phyloP scores from a whole-genome alignment of 2,797 vertebrate genomes.

The Pantherophis vulpinus region DNA sequence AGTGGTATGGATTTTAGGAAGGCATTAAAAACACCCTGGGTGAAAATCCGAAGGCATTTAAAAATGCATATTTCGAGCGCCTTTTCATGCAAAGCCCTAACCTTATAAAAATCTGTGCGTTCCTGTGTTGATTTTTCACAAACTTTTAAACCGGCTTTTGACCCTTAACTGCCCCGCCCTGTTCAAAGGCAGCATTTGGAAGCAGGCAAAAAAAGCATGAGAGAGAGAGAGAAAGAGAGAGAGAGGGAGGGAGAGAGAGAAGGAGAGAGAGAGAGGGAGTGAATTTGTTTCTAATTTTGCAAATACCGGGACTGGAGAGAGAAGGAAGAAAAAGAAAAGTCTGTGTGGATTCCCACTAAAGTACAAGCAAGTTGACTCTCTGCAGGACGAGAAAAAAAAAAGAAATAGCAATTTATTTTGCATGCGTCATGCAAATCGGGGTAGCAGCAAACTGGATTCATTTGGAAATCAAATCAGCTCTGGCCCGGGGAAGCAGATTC shows the following conservation, averaged over 20 bases:
- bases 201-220: neutral
- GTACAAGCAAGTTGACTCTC: neutral
- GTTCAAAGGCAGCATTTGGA: neutral
- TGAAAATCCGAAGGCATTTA: neutral
- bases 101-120: neutral
- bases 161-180: neutral
- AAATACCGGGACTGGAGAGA: neutral
- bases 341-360: neutral
- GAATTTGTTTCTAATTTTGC: neutral
- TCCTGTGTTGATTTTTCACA: neutral
- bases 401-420: slow-evolving; percentile 21
- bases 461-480: slow-evolving; percentile 58
- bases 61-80: neutral
- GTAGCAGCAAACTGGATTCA: neutral
- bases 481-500: neutral
- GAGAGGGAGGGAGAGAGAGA: too few relatives aligned
- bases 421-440: slow-evolving; percentile 45
- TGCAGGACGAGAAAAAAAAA: too few relatives aligned
- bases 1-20: neutral
- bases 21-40: neutral
- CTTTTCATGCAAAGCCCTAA: neutral
- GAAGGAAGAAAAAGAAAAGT: neutral
- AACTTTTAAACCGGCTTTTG: neutral
- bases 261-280: fast-evolving
- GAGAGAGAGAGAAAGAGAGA: too few relatives aligned